phyloP scores from a whole-genome alignment of 1,140 invertebrate genomes.

The Pseudomyrmex gracilis region DNA sequence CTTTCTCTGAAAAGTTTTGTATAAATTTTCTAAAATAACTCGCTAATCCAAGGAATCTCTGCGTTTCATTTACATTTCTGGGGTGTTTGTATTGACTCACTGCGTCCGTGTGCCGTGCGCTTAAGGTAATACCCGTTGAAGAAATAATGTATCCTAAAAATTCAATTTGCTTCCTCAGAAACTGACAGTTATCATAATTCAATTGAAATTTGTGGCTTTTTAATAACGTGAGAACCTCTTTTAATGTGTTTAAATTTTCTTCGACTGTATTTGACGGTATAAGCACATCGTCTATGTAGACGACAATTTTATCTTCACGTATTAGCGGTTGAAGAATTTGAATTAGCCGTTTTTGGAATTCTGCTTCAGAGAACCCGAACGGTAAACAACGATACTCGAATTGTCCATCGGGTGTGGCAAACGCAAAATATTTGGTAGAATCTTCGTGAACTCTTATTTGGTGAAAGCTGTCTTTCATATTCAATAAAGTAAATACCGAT shows the following conservation, averaged over 20 bases:
- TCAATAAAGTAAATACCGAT: not conserved
- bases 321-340: not conserved
- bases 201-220: too few relatives aligned
- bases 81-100: constrained; percentile 9
- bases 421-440: too few relatives aligned
- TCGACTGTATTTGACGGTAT: not conserved
- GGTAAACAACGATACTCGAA: not conserved
- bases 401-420: not conserved
- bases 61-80: not conserved
- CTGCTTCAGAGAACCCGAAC: not conserved
- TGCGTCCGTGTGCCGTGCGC: not conserved
- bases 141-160: too few relatives aligned
- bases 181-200: too few relatives aligned
- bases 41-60: constrained; percentile 6
- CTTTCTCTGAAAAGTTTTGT: not conserved
- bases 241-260: not conserved
- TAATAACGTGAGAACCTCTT: not conserved
- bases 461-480: not conserved
- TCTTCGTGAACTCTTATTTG: not conserved
- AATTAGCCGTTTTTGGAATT: constrained; percentile 10
- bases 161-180: too few relatives aligned
- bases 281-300: not conserved
- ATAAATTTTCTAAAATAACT: constrained; percentile 19
- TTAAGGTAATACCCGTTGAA: not conserved
- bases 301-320: not conserved